phyloP scores from a whole-genome alignment of 1,140 invertebrate genomes.

The Episyrphus balteatus region DNA sequence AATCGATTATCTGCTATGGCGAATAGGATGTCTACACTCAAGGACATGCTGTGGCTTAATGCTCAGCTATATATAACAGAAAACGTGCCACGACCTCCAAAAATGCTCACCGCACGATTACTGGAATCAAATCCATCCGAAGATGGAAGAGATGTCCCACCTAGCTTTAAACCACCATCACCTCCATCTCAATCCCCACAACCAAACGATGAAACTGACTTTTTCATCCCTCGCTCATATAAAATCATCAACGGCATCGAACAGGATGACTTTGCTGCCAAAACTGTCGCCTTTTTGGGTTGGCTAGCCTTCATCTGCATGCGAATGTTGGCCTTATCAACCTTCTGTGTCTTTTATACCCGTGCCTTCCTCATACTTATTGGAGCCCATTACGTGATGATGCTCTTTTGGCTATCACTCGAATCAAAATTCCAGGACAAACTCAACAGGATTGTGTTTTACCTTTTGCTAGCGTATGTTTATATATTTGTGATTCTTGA shows the following conservation, averaged over 20 bases:
- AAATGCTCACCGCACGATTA: constrained; percentile 16
- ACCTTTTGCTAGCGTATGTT: constrained; percentile 53
- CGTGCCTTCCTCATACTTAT: constrained; percentile 44
- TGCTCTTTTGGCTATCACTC: constrained; percentile 47
- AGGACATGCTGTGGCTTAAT: constrained; percentile 32
- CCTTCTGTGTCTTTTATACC: constrained; percentile 57
- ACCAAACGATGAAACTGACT: constrained; percentile 32
- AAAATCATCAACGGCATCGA: constrained; percentile 45
- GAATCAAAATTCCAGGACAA: constrained; percentile 44
- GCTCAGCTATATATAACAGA: constrained; percentile 32
- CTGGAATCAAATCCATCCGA: constrained; percentile 8
- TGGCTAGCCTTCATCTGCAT: constrained; percentile 60
- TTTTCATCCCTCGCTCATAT: constrained; percentile 29
- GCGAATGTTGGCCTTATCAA: constrained; percentile 52
- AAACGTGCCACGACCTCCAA: constrained; percentile 27
- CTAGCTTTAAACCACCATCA: constrained; percentile 7
- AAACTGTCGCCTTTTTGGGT: constrained; percentile 52
- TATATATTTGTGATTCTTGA: constrained; percentile 63
- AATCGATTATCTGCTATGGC: constrained; percentile 16
- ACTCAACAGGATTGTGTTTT: constrained; percentile 42
- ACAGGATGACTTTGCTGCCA: constrained; percentile 55
- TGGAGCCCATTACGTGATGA: constrained; percentile 46
- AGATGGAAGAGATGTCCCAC: constrained; percentile 9
- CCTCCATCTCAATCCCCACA: constrained; percentile 4
- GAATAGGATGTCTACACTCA: constrained; percentile 27